Percentiles rank a stretch among this genome's conserved stretches.
These are phyloP conservation scores for Siderastrea siderea DNA, from an alignment of 92 coral and sea anemone species.

Conservation along the genomic window DNA sequence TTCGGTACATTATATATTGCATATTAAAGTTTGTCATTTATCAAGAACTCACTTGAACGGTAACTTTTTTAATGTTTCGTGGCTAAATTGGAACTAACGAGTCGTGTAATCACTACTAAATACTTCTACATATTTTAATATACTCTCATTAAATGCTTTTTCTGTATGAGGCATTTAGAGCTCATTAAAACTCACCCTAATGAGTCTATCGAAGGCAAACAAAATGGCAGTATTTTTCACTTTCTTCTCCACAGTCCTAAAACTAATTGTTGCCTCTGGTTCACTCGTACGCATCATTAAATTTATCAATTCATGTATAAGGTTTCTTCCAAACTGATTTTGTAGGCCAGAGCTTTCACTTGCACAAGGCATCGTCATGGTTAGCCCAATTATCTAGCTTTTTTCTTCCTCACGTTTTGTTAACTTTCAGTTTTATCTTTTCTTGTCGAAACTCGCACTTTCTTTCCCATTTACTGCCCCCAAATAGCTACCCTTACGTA, in stretches of 20 bases:
- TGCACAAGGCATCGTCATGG: too few relatives aligned
- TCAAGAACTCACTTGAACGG: too few relatives aligned
- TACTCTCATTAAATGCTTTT: neutral
- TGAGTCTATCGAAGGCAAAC: neutral
- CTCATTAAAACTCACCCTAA: conserved; percentile 14
- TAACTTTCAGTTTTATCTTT: too few relatives aligned
- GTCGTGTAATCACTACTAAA: neutral
- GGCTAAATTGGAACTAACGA: neutral
- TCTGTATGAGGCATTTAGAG: neutral
- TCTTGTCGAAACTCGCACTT: too few relatives aligned
- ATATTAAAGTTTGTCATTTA: neutral
- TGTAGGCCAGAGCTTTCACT: too few relatives aligned
- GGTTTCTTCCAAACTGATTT: neutral
- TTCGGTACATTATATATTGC: neutral
- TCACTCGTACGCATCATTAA: neutral
- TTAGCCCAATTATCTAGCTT: too few relatives aligned
- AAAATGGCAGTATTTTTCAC: conserved; percentile 4
- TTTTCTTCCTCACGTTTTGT: too few relatives aligned
- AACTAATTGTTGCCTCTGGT: conserved; percentile 2
- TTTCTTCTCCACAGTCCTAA: neutral
- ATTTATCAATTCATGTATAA: neutral
- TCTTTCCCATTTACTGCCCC: too few relatives aligned
- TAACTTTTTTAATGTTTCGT: neutral
- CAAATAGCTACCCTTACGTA: too few relatives aligned
- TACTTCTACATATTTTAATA: neutral